Conservation (phyloP, 2,797 vertebrate genomes). For the Acanthopagrus latus region DNA sequence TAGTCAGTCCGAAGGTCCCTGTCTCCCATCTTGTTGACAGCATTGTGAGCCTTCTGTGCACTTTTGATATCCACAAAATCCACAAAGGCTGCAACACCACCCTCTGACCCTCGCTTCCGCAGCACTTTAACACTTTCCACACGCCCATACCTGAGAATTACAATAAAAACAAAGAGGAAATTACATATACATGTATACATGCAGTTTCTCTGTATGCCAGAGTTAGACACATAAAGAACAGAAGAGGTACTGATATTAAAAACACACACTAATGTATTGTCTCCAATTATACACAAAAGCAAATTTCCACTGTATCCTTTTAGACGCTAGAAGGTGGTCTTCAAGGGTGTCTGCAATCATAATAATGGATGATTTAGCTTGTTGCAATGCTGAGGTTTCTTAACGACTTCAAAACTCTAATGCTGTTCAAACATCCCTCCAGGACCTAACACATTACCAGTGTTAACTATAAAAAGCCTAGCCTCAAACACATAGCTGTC, state of each 20-base stretch:
- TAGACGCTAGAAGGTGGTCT: background rate
- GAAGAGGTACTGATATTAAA: background rate
- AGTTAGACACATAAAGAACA: background rate
- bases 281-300: background rate
- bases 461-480: constrained; percentile 11
- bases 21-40: constrained; percentile 99
- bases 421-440: background rate
- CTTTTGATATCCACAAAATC: constrained; percentile 99
- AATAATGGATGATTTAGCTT: background rate
- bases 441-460: background rate
- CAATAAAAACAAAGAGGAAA: constrained; percentile 50
- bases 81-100: constrained; percentile 99
- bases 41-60: constrained; percentile 99
- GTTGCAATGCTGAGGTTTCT: background rate
- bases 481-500: constrained; percentile 1
- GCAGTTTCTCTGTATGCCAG: background rate
- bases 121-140: constrained; percentile 99
- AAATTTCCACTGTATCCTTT: background rate
- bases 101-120: constrained; percentile 98
- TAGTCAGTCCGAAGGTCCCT: constrained; percentile 99
- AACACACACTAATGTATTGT: background rate
- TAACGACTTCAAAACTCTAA: background rate
- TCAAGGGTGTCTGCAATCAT: background rate
- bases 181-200: constrained; percentile 35
- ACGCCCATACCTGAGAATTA: constrained; percentile 94